Conservation (phyloP, 2,113 vertebrate genomes). For the Ptyas mucosa region DNA sequence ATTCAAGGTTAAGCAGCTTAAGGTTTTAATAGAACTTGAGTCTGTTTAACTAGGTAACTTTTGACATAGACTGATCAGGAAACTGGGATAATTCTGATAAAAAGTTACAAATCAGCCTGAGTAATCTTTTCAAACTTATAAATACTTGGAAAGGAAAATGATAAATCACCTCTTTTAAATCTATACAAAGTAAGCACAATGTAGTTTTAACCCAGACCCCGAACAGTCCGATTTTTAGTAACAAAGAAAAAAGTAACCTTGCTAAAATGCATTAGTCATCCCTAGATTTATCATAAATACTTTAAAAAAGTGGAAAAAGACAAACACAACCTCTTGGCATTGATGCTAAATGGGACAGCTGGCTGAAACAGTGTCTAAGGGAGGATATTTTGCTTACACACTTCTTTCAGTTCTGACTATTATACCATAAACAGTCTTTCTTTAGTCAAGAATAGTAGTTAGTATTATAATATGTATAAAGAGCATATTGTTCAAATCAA, state of each 20-base stretch:
- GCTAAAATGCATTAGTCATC: not conserved
- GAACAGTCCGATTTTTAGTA: not conserved
- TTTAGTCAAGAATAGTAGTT: not conserved
- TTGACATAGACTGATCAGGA: not conserved
- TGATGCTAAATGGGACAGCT: not conserved
- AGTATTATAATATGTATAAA: not conserved
- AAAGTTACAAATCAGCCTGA: constrained; percentile 2
- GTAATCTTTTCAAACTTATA: not conserved
- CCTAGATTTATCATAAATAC: not conserved
- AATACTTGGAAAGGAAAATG: not conserved
- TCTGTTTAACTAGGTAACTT: not conserved
- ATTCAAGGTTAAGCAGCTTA: not conserved
- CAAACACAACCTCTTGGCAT: not conserved
- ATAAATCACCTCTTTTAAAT: not conserved
- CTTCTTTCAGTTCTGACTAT: not conserved
- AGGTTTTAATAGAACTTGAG: not conserved
- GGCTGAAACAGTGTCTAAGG: not conserved
- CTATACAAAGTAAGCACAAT: not conserved
- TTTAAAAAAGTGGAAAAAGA: not conserved
- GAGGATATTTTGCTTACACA: not conserved
- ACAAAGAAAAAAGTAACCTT: not conserved
- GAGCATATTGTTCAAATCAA: not conserved
- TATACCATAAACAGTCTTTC: not conserved
- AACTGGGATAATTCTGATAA: not conserved
- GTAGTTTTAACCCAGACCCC: not conserved